These are phyloP conservation scores for Rhinichthys klamathensis DNA, from an alignment of 2,113 vertebrate genomes.

Conservation along the genomic window DNA sequence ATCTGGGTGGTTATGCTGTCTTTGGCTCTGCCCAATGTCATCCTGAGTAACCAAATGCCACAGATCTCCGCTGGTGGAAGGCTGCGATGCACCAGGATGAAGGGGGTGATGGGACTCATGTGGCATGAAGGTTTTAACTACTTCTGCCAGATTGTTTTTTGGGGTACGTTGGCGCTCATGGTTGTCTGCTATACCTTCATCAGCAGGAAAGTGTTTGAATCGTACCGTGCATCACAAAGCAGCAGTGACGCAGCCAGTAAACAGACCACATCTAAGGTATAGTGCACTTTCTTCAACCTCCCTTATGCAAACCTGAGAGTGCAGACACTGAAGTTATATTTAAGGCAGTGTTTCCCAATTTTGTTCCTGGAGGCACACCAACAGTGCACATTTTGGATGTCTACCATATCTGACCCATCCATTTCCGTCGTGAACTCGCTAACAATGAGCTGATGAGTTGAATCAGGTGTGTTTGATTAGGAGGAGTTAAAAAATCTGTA, in stretches of 20 bases:
- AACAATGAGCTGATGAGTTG: too few relatives aligned
- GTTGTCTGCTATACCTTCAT: constrained; percentile 78
- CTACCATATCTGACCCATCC: background rate
- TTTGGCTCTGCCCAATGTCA: constrained; percentile 73
- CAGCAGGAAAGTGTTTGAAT: constrained; percentile 78
- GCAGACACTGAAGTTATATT: background rate
- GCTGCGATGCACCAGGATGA: constrained; percentile 74
- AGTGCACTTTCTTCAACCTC: background rate
- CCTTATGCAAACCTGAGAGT: background rate
- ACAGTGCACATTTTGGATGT: background rate
- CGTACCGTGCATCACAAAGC: constrained; percentile 74
- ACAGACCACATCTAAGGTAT: constrained; percentile 68
- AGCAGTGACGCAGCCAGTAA: constrained; percentile 59
- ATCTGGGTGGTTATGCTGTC: constrained; percentile 74
- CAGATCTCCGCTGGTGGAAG: background rate
- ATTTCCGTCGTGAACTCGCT: background rate
- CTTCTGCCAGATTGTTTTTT: constrained; percentile 74
- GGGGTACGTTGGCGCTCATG: constrained; percentile 74
- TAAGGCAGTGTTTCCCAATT: background rate
- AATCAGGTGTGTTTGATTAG: too few relatives aligned
- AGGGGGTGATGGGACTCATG: constrained; percentile 65
- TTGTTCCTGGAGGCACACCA: background rate
- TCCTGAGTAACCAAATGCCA: constrained; percentile 69
- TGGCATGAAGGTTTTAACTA: constrained; percentile 76
- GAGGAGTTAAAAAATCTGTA: background rate